phyloP scores from a whole-genome alignment of 2,888 invertebrate species.

The Himalopsyche kuldschensis region DNA sequence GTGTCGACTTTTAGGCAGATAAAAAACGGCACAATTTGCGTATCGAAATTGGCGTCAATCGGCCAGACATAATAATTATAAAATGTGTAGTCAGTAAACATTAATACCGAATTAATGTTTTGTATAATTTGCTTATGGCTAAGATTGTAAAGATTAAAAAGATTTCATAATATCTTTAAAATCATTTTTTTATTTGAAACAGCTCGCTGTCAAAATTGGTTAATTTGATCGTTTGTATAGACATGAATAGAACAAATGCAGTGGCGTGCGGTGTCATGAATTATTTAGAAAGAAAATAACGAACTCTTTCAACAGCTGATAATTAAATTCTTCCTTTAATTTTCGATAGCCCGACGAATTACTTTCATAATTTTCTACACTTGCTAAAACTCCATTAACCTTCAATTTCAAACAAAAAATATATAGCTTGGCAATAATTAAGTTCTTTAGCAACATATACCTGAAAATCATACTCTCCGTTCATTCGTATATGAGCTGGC shows the following conservation, averaged over 20 bases:
- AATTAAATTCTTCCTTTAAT: too few relatives aligned
- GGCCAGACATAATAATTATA: neutral
- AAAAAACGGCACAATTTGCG: neutral
- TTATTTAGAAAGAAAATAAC: too few relatives aligned
- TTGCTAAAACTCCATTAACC: too few relatives aligned
- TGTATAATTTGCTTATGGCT: neutral
- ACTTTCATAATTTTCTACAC: too few relatives aligned
- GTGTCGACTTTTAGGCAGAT: neutral
- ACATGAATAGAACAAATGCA: neutral
- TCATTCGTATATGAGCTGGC: too few relatives aligned
- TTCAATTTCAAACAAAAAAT: too few relatives aligned
- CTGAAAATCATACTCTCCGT: too few relatives aligned
- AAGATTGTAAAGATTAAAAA: conserved; percentile 1
- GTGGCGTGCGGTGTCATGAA: neutral
- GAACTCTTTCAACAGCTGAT: too few relatives aligned
- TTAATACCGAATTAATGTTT: neutral
- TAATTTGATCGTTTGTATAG: neutral
- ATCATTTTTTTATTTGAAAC: neutral
- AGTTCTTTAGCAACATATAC: too few relatives aligned
- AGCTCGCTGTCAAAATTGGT: neutral
- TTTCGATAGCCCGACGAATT: too few relatives aligned
- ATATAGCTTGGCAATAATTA: too few relatives aligned
- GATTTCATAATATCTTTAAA: neutral
- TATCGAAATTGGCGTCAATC: neutral
- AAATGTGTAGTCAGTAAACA: neutral